Percentiles rank a stretch among this genome's conserved stretches.
Conservation (phyloP, 2,113 vertebrate genomes). For the Clarias gariepinus region DNA sequence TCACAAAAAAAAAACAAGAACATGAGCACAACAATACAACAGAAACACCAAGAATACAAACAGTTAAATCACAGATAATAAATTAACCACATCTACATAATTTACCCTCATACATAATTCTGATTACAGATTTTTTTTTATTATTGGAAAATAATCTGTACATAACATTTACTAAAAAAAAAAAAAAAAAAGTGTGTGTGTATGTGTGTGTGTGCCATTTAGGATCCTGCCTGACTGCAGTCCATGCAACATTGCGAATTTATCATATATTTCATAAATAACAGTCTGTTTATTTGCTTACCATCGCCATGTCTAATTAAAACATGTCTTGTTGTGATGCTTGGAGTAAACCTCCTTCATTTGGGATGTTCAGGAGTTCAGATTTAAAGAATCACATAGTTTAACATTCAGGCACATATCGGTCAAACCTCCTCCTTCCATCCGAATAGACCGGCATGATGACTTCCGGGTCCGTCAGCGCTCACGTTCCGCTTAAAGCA, state of each 20-base stretch:
- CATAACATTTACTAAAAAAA: too few relatives aligned
- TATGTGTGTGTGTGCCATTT: neutral
- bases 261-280: neutral
- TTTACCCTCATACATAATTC: too few relatives aligned
- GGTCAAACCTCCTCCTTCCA: constrained; percentile 70
- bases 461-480: neutral
- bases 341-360: neutral
- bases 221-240: neutral
- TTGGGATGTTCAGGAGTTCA: neutral
- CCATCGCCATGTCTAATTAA: neutral
- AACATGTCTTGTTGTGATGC: neutral
- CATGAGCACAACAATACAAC: too few relatives aligned
- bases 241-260: neutral
- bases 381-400: neutral
- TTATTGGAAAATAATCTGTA: too few relatives aligned
- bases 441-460: neutral
- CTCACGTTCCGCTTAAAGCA: neutral
- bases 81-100: too few relatives aligned
- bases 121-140: too few relatives aligned
- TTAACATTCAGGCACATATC: neutral
- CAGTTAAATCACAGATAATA: too few relatives aligned
- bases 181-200: too few relatives aligned
- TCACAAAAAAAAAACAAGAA: too few relatives aligned
- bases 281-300: neutral
- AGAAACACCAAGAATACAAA: too few relatives aligned